A percentile compares a stretch with the other conserved stretches of the same genome.
These are phyloP conservation scores for Scomber japonicus DNA, from an alignment of 2,113 vertebrate genomes.

Conservation along the genomic window DNA sequence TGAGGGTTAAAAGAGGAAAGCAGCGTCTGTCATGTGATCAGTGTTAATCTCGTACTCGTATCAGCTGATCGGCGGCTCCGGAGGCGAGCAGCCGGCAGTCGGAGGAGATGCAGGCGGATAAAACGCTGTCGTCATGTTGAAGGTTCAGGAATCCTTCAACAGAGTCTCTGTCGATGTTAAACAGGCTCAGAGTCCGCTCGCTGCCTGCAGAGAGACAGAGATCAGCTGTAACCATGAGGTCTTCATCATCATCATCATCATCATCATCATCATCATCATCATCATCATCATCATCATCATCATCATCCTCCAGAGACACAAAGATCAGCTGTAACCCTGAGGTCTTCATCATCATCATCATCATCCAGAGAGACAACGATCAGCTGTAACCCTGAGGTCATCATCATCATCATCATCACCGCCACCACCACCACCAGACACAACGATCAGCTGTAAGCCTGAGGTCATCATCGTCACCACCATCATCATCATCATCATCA, in stretches of 20 bases:
- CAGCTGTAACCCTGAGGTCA: neutral
- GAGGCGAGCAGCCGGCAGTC: conserved; percentile 78
- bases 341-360: no score
- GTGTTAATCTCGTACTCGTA: conserved; percentile 78
- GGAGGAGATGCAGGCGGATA: conserved; percentile 73
- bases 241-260: no score
- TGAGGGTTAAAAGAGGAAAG: no score
- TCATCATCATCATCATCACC: no score
- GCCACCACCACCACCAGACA: no score
- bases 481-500: no score
- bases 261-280: no score
- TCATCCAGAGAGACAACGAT: neutral
- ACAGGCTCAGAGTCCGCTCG: conserved; percentile 77
- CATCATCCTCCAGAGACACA: no score
- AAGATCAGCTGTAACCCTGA: no score
- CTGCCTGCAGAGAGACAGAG: conserved; percentile 75
- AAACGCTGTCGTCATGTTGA: conserved; percentile 80
- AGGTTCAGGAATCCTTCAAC: conserved; percentile 79
- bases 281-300: no score
- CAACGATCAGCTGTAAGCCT: neutral
- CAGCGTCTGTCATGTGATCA: no score
- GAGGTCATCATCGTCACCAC: no score
- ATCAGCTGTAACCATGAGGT: neutral
- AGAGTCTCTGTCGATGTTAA: conserved; percentile 66
- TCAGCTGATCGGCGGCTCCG: conserved; percentile 83